Evolutionary conservation across 2,888 invertebrate genomes (phyloP).

Genomic region (Heliothis peltigera): DNA sequence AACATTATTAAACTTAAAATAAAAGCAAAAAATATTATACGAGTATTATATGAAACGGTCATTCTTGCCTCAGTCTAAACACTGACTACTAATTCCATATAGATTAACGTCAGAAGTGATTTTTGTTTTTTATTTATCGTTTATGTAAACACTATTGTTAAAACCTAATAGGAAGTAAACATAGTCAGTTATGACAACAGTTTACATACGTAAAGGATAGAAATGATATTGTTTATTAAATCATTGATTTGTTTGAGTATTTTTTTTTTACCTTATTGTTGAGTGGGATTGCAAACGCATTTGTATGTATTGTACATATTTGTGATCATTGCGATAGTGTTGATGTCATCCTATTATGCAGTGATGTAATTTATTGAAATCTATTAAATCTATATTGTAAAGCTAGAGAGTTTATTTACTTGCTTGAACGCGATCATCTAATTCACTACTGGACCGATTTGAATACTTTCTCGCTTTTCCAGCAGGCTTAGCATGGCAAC

Average conservation of each 20-base stretch:
- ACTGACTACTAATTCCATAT: not conserved
- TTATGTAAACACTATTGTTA: not conserved
- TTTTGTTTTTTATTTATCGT: slow-evolving; percentile 7
- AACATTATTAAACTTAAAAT: slow-evolving; percentile 1
- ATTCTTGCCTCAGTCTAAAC: not conserved
- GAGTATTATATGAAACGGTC: slow-evolving; percentile 1
- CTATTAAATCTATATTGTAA: no score
- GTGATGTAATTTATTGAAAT: no score
- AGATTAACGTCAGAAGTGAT: not conserved
- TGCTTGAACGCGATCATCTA: no score
- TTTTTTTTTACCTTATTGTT: not conserved
- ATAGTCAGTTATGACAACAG: slow-evolving; percentile 24
- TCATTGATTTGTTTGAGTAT: not conserved
- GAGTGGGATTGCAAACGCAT: not conserved
- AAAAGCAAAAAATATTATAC: not conserved
- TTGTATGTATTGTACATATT: no score
- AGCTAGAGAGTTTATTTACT: no score
- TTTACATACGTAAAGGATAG: not conserved
- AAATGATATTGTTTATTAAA: not conserved
- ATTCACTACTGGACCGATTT: no score
- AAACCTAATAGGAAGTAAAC: slow-evolving; percentile 14
- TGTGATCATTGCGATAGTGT: no score
- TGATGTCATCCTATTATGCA: no score
- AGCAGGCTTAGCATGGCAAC: no score
- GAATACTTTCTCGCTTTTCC: no score